These are phyloP conservation scores for Columba janthina DNA, from an alignment of 2,113 vertebrate species.

Conservation along the genomic window DNA sequence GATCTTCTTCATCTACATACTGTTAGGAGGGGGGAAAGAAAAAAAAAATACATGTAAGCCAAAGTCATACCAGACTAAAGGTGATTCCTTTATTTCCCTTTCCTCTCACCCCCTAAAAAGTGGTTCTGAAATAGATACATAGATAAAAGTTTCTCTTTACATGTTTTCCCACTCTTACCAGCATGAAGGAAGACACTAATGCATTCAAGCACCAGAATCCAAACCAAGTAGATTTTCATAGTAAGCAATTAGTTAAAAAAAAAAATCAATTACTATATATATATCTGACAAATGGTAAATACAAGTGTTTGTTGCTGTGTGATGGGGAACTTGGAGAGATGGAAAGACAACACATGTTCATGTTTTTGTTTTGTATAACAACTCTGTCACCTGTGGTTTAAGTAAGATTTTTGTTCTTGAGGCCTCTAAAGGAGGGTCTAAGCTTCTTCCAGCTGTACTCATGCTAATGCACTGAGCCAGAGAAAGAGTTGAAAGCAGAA, in stretches of 20 bases:
- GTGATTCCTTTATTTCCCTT: neutral
- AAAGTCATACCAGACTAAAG: neutral
- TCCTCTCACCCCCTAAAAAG: neutral
- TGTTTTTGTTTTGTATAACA: neutral
- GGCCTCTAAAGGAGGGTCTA: neutral
- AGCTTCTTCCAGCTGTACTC: neutral
- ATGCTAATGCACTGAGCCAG: neutral
- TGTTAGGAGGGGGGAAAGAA: conserved; percentile 31
- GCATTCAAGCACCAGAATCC: neutral
- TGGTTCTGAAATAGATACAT: neutral
- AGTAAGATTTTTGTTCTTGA: neutral
- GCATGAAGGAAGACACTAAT: neutral
- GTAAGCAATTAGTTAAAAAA: neutral
- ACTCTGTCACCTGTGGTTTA: fast-evolving
- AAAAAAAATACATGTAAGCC: neutral
- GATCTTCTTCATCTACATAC: conserved; percentile 89
- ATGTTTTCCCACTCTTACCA: neutral
- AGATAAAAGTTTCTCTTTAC: neutral
- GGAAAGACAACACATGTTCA: neutral
- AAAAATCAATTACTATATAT: neutral
- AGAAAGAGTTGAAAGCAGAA: neutral
- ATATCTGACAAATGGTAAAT: neutral
- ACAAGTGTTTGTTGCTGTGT: neutral
- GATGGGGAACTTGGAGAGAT: neutral
- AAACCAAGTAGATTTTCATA: neutral